Conservation (phyloP, 1,140 invertebrate species). For the Camponotus pennsylvanicus region DNA sequence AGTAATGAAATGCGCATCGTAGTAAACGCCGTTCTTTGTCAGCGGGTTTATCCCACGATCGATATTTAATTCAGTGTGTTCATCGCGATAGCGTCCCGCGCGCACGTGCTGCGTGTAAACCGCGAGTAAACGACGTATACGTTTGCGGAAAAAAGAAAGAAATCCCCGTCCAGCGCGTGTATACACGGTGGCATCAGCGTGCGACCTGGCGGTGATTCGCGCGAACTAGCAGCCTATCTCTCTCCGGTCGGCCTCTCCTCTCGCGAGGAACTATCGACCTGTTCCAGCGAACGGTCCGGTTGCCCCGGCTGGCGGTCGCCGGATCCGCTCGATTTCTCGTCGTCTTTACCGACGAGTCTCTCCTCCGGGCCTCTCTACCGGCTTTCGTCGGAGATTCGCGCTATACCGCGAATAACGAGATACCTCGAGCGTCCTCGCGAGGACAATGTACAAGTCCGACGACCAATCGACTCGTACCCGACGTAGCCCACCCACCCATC, state of each 20-base stretch:
- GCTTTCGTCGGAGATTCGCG: neutral
- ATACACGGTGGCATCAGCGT: neutral
- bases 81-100: neutral
- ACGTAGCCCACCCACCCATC: neutral
- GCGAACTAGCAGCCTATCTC: slow-evolving; percentile 34
- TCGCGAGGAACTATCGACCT: slow-evolving; percentile 57
- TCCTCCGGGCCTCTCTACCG: neutral
- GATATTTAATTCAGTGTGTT: neutral
- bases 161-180: neutral
- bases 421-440: slow-evolving; percentile 21
- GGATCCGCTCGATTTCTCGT: slow-evolving; percentile 26
- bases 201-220: slow-evolving; percentile 58
- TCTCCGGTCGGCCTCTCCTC: slow-evolving; percentile 30
- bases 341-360: slow-evolving; percentile 31
- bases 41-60: neutral
- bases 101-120: neutral
- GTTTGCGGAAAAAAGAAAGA: neutral
- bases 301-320: neutral
- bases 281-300: slow-evolving; percentile 3
- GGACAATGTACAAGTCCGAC: neutral
- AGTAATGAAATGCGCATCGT: too few species aligned
- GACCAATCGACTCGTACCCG: slow-evolving; percentile 35
- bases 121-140: neutral
- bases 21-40: neutral
- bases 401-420: neutral